Percentiles rank a stretch among this genome's conserved stretches.
Conservation (phyloP, 1,140 invertebrate genomes). For the Caenorhabditis tropicalis region DNA sequence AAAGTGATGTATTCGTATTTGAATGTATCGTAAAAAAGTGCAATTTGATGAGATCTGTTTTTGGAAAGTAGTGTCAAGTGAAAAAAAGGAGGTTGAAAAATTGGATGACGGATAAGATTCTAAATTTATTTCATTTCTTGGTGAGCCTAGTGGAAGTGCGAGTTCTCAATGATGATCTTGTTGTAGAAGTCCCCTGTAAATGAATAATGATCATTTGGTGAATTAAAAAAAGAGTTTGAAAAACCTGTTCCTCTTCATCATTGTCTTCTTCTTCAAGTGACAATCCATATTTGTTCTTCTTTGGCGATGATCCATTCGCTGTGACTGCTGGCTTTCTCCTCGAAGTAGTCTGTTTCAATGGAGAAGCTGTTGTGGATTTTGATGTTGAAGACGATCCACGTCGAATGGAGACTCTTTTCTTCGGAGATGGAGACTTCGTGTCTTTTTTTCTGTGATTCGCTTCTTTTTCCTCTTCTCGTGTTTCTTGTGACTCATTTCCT, state of each 20-base stretch:
- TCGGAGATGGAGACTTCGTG: not conserved
- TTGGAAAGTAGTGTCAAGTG: no score
- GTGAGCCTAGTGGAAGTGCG: not conserved
- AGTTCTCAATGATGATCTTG: not conserved
- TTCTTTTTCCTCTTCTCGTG: not conserved
- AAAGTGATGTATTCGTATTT: no score
- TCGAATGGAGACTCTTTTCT: not conserved
- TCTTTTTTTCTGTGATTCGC: not conserved
- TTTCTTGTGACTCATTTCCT: not conserved
- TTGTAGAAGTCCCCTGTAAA: not conserved
- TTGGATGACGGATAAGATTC: not conserved
- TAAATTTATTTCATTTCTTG: not conserved
- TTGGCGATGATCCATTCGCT: not conserved
- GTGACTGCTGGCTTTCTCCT: not conserved
- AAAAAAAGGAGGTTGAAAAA: not conserved
- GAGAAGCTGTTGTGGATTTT: not conserved
- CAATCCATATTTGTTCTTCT: not conserved
- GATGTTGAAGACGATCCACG: not conserved
- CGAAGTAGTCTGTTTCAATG: no score
- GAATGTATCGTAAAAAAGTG: no score
- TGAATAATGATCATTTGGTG: not conserved
- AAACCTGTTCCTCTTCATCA: not conserved
- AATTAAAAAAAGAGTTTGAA: not conserved
- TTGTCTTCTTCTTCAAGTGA: not conserved
- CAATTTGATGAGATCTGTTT: no score